Percentiles rank a stretch among this genome's conserved stretches.
These are phyloP conservation scores for Andrena haemorrhoa DNA, from an alignment of 2,888 invertebrate genomes.

Conservation along the genomic window DNA sequence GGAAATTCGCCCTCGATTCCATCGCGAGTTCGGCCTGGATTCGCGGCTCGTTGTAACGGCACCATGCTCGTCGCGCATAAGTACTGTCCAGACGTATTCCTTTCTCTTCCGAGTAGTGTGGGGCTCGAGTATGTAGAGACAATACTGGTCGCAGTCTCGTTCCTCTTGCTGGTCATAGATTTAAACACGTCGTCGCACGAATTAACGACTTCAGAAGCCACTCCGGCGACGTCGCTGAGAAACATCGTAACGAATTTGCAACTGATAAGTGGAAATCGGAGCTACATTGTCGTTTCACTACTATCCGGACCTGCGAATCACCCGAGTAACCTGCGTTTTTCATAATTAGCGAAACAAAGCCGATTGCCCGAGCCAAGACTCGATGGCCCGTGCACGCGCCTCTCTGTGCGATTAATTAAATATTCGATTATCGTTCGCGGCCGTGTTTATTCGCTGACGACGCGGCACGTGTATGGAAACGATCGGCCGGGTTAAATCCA, in stretches of 20 bases:
- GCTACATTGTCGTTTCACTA: neutral
- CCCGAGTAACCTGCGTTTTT: conserved; percentile 15
- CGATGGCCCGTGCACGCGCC: neutral
- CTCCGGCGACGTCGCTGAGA: no score
- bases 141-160: no score
- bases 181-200: no score
- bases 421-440: conserved; percentile 49
- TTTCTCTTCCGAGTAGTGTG: no score
- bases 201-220: no score
- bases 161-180: no score
- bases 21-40: conserved; percentile 4
- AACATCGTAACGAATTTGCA: no score
- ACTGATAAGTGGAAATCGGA: neutral
- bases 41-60: neutral
- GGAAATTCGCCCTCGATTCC: conserved; percentile 26
- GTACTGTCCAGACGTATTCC: conserved; percentile 1
- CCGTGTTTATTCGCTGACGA: conserved; percentile 41
- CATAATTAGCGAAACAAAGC: conserved; percentile 42
- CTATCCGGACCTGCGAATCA: conserved; percentile 12
- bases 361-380: conserved; percentile 11
- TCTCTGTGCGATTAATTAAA: conserved; percentile 55
- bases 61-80: conserved; percentile 31
- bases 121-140: no score
- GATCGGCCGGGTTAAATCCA: neutral
- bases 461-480: neutral